These are phyloP conservation scores for Moxostoma hubbsi DNA, from an alignment of 2,797 vertebrate genomes.

Conservation along the genomic window DNA sequence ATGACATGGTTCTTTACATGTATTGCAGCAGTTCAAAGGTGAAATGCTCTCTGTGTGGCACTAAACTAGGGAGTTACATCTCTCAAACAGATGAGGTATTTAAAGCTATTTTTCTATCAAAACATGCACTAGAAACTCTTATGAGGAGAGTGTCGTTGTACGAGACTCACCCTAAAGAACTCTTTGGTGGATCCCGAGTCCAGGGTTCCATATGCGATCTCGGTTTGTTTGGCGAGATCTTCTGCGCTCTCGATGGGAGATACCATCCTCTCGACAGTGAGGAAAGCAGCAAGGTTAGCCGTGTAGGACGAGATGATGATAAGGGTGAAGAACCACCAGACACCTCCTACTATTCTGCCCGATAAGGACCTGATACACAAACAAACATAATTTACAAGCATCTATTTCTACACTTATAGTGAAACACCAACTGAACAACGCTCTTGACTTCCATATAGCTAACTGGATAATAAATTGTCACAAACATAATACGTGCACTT, in stretches of 20 bases:
- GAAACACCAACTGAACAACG: no score
- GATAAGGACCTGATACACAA: constrained; percentile 89
- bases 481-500: not conserved
- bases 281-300: constrained; percentile 98
- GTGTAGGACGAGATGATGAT: constrained; percentile 99
- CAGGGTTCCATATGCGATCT: constrained; percentile 98
- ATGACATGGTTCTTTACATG: no score
- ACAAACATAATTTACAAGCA: not conserved
- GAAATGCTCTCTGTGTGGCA: no score
- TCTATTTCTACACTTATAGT: not conserved
- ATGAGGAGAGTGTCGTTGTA: no score
- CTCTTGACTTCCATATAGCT: no score
- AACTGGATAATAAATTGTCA: not conserved
- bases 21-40: no score
- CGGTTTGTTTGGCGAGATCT: constrained; percentile 98
- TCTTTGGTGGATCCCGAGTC: constrained; percentile 99
- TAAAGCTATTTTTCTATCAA: no score
- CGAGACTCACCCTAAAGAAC: constrained; percentile 97
- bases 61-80: no score
- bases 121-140: no score
- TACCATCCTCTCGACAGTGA: constrained; percentile 99
- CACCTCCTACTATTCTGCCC: constrained; percentile 97
- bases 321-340: constrained; percentile 99
- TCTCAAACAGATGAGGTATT: no score
- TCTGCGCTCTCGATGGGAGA: constrained; percentile 99